phyloP scores from a whole-genome alignment of 1,140 invertebrate species.

The Anoplolepis gracilipes region DNA sequence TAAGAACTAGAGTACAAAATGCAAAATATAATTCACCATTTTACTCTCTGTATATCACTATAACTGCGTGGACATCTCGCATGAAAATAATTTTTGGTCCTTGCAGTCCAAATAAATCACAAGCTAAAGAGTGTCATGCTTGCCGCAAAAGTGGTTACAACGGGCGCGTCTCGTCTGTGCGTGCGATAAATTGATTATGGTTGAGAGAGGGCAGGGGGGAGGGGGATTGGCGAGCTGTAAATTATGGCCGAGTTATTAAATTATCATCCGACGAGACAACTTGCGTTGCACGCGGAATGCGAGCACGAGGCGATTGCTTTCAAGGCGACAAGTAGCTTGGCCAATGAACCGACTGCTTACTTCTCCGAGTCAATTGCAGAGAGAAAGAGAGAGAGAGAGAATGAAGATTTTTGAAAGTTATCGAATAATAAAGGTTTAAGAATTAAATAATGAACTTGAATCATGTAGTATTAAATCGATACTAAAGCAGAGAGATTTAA shows the following conservation, averaged over 20 bases:
- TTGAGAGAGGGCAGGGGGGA: not conserved
- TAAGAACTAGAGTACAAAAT: not conserved
- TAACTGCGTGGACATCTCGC: not conserved
- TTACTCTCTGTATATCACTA: not conserved
- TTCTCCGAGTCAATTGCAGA: conserved; percentile 55
- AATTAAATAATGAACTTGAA: not conserved
- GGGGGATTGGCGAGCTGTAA: conserved; percentile 57
- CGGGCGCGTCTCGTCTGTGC: conserved; percentile 10
- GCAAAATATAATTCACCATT: not conserved
- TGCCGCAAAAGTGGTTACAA: conserved; percentile 17
- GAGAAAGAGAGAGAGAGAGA: conserved; percentile 26
- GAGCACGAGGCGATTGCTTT: conserved; percentile 77
- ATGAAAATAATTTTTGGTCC: conserved; percentile 19
- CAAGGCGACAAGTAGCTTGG: conserved; percentile 83
- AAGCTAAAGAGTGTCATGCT: not conserved
- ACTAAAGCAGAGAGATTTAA: not conserved
- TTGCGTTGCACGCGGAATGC: conserved; percentile 76
- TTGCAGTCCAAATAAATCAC: conserved; percentile 13
- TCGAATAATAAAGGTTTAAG: not conserved
- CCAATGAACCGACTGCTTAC: conserved; percentile 80
- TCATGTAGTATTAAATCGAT: not conserved
- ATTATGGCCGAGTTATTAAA: conserved; percentile 64
- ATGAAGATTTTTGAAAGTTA: not conserved
- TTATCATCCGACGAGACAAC: conserved; percentile 66
- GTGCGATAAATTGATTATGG: conserved; percentile 63